Evolutionary conservation across 2,113 vertebrate species (phyloP).

Genomic region (Delphinapterus leucas): DNA sequence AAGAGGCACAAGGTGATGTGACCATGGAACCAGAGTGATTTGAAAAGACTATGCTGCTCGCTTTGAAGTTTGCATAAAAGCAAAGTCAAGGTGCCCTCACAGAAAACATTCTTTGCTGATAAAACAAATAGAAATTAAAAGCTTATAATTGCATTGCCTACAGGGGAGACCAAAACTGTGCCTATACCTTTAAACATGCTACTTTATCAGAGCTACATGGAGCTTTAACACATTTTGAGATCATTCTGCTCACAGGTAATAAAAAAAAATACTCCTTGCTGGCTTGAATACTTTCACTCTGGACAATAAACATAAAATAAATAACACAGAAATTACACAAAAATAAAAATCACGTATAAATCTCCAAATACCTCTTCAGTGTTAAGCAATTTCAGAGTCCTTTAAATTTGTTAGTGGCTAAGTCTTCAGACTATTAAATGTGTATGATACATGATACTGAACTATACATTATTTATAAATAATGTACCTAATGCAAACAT

Average conservation of each 20-base stretch:
- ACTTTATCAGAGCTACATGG: not conserved
- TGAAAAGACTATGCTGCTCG: not conserved
- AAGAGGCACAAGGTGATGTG: not conserved
- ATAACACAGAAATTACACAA: not conserved
- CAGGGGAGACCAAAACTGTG: not conserved
- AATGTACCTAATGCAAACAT: not conserved
- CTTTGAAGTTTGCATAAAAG: not conserved
- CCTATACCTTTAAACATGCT: not conserved
- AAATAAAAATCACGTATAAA: conserved; percentile 9
- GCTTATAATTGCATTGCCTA: not conserved
- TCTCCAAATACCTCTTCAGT: not conserved
- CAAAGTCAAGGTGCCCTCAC: not conserved
- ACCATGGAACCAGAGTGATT: not conserved
- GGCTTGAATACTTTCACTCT: not conserved
- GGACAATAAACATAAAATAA: conserved; percentile 17
- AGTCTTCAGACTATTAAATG: not conserved
- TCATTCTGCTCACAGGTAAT: not conserved
- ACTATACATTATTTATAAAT: not conserved
- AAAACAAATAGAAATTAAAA: conserved; percentile 38
- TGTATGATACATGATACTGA: not conserved
- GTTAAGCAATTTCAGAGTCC: not conserved
- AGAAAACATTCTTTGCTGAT: conserved; percentile 6
- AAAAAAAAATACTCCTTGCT: not conserved
- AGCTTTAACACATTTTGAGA: not conserved
- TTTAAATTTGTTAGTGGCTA: not conserved